Evolutionary conservation across 1,140 invertebrate species (phyloP), one percentile per base, ranked within the genome.

Genomic region (Chymomyza costata): DNA sequence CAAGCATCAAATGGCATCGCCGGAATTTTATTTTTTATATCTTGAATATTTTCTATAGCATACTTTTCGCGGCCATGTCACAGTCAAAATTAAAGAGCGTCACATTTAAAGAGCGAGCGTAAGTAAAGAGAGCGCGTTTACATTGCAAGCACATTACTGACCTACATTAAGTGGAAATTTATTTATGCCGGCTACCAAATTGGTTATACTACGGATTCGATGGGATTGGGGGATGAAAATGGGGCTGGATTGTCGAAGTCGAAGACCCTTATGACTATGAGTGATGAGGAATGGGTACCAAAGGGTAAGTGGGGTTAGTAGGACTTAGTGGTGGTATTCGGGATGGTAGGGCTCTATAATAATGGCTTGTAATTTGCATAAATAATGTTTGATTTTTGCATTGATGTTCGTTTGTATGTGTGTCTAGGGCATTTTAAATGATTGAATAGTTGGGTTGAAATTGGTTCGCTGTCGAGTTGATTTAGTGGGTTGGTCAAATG

Each of bases 171-270:
- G 63, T 51, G 47, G 53, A 78, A 80, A 80, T 67, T 65, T 78
- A 78, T 80, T 78, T 78, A 80, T 80, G 73, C 73, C 73, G 73
- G 73, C 73, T 78, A 67, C 66, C 73, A 80, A 80, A 78, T 78
- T 76, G 66, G 66, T 76, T 76, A 52, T 65, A 71, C 65, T 56
- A 65, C 49, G 70, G n/a, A n/a, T n/a, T n/a, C 54, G 49, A 64
- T 74, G 68, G 59, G 49, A 71, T 53, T 45, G 47, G 43, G 34
- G n/a, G n/a, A n/a, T n/a, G n/a, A n/a, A n/a, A n/a, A n/a, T n/a
- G n/a, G n/a, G n/a, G n/a, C n/a, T n/a, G n/a, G n/a, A n/a, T n/a
- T n/a, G n/a, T n/a, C n/a, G n/a, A n/a, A n/a, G n/a, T n/a, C n/a
- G n/a, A n/a, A n/a, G n/a, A n/a, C 0, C 5, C 7, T 2, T 40